Evolutionary conservation across 2,797 vertebrate species (phyloP).

Genomic region (Remorina albescens): DNA sequence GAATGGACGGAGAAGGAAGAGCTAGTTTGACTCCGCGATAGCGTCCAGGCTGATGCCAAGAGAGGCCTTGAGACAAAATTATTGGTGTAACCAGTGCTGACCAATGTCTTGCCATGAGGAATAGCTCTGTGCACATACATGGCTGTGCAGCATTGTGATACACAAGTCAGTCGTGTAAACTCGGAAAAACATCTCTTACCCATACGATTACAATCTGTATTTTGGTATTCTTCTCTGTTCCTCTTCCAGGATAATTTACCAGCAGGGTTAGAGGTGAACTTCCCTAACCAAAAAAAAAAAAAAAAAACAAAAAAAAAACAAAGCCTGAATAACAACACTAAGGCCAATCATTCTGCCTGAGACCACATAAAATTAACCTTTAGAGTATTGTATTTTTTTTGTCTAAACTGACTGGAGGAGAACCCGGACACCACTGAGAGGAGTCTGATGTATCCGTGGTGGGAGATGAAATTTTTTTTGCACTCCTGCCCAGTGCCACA

Average conservation of each 20-base stretch:
- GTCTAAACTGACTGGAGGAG: slow-evolving; percentile 19
- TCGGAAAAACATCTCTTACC: slow-evolving; percentile 1
- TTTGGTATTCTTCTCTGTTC: slow-evolving; percentile 40
- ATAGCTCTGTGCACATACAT: background rate
- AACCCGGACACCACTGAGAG: slow-evolving; percentile 43
- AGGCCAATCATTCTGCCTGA: background rate
- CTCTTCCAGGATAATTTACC: slow-evolving; percentile 44
- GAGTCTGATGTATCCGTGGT: slow-evolving; percentile 69
- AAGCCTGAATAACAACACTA: slow-evolving; percentile 30
- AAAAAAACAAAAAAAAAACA: slow-evolving; percentile 77
- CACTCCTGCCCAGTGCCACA: slow-evolving; percentile 67
- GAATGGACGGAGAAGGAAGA: slow-evolving; percentile 1
- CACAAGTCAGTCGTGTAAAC: background rate
- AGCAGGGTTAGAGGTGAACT: slow-evolving; percentile 50
- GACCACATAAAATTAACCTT: background rate
- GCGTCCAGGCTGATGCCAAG: slow-evolving; percentile 8
- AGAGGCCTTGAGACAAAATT: slow-evolving; percentile 31
- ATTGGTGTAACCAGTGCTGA: slow-evolving; percentile 32
- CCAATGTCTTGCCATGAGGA: slow-evolving; percentile 15
- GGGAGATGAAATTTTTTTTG: slow-evolving; percentile 66
- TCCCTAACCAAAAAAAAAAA: slow-evolving; percentile 72
- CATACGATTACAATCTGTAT: background rate
- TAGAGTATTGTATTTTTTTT: slow-evolving; percentile 15
- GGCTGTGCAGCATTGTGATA: background rate
- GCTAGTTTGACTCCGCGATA: slow-evolving; percentile 13